Evolutionary conservation across 2,113 vertebrate genomes (phyloP), one percentile per base, ranked within the genome.

Genomic region (Poicephalus gulielmi): DNA sequence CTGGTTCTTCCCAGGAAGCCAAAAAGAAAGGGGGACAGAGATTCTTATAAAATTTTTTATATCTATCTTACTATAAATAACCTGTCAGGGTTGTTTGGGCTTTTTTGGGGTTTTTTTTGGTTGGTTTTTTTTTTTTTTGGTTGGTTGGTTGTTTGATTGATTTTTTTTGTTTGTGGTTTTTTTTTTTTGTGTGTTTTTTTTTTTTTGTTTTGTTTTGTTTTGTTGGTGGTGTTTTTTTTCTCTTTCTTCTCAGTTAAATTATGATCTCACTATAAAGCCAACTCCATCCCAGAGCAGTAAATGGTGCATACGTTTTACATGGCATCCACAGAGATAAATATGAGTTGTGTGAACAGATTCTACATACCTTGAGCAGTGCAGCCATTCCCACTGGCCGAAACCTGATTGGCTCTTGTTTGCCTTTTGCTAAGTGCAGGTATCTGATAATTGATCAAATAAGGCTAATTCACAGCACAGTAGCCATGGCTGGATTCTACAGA

Each of bases 21-120:
- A 97, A 97, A 97, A 97, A 92, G 81, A 94, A 85, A 88, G 57
- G 92, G 96, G 96, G 95, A 97, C 80, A 95, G 95, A 97, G 97
- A 97, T 98, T 97, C 97, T 97, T 97, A 97, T 7, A 95, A 95
- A 97, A 96, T 83, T 73, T 97, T 97, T 97, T 98, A 97, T 98
- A 98, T 94, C 96, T 97, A 97, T 97, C 93, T 95, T 96, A 95
- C 94, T 97, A 96, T 95, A 94, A 96, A 97, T 96, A 98, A 98
- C 88, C 96, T 97, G 64, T 96, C 94, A 92, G 81, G 93, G 92
- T 76, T 5, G 10, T 13, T 23, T 20, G 64, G 10, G 1, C 11
- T 53, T 89, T 33, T 39, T 39, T 39, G 37, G 37, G 37, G 9
- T 35, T 20, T 16, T 35, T 16, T 33, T 13, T 66, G 37, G 37